phyloP scores from a whole-genome alignment of 2,888 invertebrate species.

The Alviniconcha strummeri region DNA sequence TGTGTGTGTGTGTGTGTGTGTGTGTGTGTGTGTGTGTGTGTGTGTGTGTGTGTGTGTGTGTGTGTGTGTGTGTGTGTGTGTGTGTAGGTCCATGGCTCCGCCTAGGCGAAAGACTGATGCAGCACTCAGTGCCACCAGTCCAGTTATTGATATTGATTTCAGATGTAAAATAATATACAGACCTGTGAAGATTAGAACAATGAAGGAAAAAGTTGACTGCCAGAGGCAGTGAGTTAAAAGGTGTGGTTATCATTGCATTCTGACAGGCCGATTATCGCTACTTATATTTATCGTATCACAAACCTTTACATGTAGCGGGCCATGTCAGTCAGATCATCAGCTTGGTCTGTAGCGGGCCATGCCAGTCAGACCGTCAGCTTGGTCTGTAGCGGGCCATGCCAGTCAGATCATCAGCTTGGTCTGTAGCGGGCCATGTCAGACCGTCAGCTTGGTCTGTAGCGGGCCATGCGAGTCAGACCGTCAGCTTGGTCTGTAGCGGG shows the following conservation, averaged over 20 bases:
- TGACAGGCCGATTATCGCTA: no score
- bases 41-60: background rate
- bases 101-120: background rate
- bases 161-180: background rate
- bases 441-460: no score
- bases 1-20: background rate
- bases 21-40: conserved; percentile 21
- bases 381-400: no score
- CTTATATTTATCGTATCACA: no score
- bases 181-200: background rate
- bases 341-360: no score
- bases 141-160: background rate
- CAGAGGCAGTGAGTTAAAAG: background rate
- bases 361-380: no score
- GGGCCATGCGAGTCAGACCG: no score
- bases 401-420: no score
- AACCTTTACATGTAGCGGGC: no score
- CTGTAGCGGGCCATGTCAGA: no score
- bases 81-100: background rate
- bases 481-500: no score
- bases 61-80: conserved; percentile 11
- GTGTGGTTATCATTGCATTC: background rate
- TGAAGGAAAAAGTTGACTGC: background rate
- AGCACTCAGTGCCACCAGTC: background rate
- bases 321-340: no score